Percentiles rank a stretch among this genome's conserved stretches.
These are phyloP conservation scores for Lycodopsis pacificus DNA, from an alignment of 2,797 vertebrate genomes.

Conservation along the genomic window DNA sequence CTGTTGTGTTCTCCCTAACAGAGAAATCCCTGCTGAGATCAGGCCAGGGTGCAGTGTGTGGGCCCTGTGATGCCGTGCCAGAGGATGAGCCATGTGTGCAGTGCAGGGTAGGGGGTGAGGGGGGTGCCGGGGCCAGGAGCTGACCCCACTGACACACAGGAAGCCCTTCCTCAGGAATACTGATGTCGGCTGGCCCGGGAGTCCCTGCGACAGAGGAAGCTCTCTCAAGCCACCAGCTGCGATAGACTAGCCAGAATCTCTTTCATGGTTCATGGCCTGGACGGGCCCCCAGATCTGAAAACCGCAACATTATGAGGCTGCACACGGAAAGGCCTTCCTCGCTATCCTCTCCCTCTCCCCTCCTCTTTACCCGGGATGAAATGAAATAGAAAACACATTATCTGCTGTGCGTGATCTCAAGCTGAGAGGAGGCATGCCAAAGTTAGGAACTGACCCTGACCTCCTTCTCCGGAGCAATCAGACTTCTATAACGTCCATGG, in stretches of 20 bases:
- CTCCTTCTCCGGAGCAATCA: constrained; percentile 49
- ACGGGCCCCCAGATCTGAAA: constrained; percentile 68
- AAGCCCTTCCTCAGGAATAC: constrained; percentile 85
- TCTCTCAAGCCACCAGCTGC: constrained; percentile 87
- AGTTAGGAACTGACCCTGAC: no score
- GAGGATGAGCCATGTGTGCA: constrained; percentile 77
- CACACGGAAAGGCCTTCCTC: constrained; percentile 70
- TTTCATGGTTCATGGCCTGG: constrained; percentile 82
- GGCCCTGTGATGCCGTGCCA: constrained; percentile 79
- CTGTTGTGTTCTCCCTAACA: constrained; percentile 49
- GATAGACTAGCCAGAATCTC: constrained; percentile 81
- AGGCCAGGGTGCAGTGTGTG: constrained; percentile 58
- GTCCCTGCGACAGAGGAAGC: constrained; percentile 83
- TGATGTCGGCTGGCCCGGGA: constrained; percentile 78
- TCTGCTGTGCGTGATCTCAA: constrained; percentile 62
- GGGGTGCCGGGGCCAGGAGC: constrained; percentile 54
- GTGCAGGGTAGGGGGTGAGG: constrained; percentile 40
- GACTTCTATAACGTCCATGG: constrained; percentile 41
- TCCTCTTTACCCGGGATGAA: constrained; percentile 59
- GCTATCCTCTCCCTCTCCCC: constrained; percentile 44
- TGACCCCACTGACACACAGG: constrained; percentile 78
- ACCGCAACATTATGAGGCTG: constrained; percentile 76
- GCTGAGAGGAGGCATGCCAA: constrained; percentile 39
- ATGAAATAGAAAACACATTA: constrained; percentile 78
- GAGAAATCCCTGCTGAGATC: constrained; percentile 58